Base-by-base conservation (phyloP, 1,140 invertebrate species). In the Liolophura sinensis region DNA sequence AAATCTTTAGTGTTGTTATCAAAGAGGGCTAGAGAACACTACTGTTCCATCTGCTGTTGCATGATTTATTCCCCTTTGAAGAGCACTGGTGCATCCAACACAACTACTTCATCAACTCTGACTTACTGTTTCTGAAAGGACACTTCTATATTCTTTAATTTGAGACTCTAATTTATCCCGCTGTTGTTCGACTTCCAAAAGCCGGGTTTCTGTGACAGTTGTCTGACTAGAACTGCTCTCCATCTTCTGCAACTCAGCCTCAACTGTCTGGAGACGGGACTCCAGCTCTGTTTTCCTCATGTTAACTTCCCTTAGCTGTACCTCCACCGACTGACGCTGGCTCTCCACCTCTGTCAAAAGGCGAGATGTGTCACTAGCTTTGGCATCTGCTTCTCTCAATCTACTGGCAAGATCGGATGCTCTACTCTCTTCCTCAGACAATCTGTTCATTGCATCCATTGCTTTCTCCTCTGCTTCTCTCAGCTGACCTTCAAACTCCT, bases 101-200 rank as follows among this genome's bases (percentile, higher is more conserved):
- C 31, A 6, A 54, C n/a, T 24, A 62, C 12, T 11, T 61, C 14
- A 31, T 50, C 3, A 60, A 16, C n/a, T 24, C n/a, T 59, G 47
- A 75, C 79, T 76, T 74, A 81, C 80, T 58, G 80, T 78, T 66
- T 80, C 78, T 61, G 67, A 60, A 49, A 82, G 66, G 31, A 80
- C 77, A 57, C 60, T 71, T 58, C 72, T 73, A 61, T 77, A 80
- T 31, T 80, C 73, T 58, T 72, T 60, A n/a, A 80, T 70, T 64
- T 80, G 74, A n/a, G 72, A 66, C 64, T 78, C 59, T 57, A 82
- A 62, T n/a, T 63, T 64, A n/a, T 40, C 31, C 57, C 31, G n/a
- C 27, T 59, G n/a, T 15, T 59, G 57, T 40, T 20, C 57, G 7
- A n/a, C 57, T 27, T 59, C 27, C 27, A 54, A 54, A 54, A 22